Conservation (phyloP, 2,797 vertebrate genomes). For the Psittacula echo region DNA sequence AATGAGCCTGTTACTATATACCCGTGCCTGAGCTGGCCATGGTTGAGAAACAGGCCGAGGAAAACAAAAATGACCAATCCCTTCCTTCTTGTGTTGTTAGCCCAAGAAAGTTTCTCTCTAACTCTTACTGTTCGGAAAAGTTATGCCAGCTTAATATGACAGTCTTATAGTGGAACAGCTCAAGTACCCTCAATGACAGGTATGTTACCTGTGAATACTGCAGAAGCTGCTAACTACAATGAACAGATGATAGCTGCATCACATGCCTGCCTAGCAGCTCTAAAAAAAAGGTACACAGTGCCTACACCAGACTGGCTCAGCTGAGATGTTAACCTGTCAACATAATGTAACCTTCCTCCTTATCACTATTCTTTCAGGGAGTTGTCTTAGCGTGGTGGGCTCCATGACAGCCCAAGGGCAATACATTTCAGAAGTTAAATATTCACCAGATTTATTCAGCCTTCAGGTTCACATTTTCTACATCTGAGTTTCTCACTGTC, state of each 20-base stretch:
- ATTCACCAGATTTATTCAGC: background rate
- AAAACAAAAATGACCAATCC: background rate
- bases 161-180: background rate
- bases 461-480: background rate
- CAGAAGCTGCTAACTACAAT: background rate
- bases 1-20: background rate
- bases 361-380: background rate
- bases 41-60: background rate
- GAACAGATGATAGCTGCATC: background rate
- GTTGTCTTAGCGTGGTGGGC: background rate
- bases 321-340: background rate
- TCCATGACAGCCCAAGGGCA: background rate
- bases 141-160: background rate
- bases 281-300: background rate
- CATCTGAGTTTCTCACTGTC: background rate
- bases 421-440: background rate
- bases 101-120: background rate
- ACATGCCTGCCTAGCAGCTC: background rate
- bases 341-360: background rate
- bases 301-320: background rate
- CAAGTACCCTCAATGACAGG: background rate
- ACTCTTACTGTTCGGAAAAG: background rate
- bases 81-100: background rate
- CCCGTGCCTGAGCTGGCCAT: background rate
- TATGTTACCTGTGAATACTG: background rate